Percentiles rank a stretch among this genome's conserved stretches.
Conservation (phyloP, 2,797 vertebrate genomes). For the Hypotaenidia philippensis region DNA sequence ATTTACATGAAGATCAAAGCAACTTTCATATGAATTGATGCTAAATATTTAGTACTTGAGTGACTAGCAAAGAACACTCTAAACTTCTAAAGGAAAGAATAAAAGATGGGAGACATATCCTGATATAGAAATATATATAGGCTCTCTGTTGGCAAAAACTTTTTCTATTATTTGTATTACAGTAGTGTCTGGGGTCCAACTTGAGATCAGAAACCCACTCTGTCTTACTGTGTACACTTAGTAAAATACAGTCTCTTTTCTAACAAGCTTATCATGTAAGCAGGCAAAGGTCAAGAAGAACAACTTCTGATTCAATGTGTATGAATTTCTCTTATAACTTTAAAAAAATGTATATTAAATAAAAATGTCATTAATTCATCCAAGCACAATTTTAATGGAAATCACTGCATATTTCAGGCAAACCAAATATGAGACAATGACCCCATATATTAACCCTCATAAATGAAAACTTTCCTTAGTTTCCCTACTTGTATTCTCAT, state of each 20-base stretch:
- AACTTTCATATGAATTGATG: slow-evolving; percentile 68
- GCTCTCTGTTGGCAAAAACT: not conserved
- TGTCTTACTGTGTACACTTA: not conserved
- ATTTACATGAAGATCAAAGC: slow-evolving; percentile 81
- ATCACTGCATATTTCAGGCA: not conserved
- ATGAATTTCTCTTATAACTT: not conserved
- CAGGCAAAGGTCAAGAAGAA: not conserved
- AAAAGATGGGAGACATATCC: not conserved
- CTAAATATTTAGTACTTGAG: slow-evolving; percentile 59
- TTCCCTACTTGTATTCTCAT: not conserved
- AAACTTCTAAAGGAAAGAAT: slow-evolving; percentile 45
- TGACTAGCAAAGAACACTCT: slow-evolving; percentile 65
- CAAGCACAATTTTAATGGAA: not conserved
- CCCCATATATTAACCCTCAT: not conserved
- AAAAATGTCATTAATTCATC: not conserved
- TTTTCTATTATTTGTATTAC: not conserved
- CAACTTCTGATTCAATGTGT: not conserved
- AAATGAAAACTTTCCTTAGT: not conserved
- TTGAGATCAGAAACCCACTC: not conserved
- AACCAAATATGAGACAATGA: not conserved
- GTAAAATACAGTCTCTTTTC: not conserved
- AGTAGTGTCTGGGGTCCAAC: not conserved
- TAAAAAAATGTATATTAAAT: not conserved
- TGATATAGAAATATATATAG: not conserved
- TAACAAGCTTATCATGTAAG: not conserved